A percentile compares a stretch with the other conserved stretches of the same genome.
Evolutionary conservation across 2,888 invertebrate species (phyloP).

Genomic region (Nezara viridula): DNA sequence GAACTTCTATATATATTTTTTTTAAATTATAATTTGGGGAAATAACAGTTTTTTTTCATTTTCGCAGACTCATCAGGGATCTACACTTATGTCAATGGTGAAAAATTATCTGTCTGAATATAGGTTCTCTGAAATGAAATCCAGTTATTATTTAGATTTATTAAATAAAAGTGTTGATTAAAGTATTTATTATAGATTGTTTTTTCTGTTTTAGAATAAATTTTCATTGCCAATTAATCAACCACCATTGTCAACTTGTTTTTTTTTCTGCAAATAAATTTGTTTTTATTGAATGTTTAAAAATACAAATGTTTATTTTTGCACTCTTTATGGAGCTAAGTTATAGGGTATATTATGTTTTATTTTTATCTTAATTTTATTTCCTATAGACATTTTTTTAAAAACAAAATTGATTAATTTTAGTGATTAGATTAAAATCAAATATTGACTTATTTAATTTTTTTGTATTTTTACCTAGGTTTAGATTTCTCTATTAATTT

Average conservation of each 20-base stretch:
- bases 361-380: too few species aligned
- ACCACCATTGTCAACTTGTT: background rate
- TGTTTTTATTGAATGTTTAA: too few species aligned
- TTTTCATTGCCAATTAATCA: background rate
- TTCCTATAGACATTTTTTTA: too few species aligned
- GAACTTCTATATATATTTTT: background rate
- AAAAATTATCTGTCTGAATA: slow-evolving; percentile 27
- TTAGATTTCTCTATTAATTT: too few species aligned
- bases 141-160: slow-evolving; percentile 16
- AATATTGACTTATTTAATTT: too few species aligned
- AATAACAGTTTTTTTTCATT: slow-evolving; percentile 34
- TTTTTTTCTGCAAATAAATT: background rate
- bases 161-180: background rate
- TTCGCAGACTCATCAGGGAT: slow-evolving; percentile 31
- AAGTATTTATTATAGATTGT: slow-evolving; percentile 9
- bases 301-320: too few species aligned
- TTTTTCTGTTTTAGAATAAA: slow-evolving; percentile 6
- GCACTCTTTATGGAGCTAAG: too few species aligned
- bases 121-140: slow-evolving; percentile 17
- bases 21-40: background rate
- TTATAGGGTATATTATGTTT: too few species aligned
- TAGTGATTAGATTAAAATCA: too few species aligned
- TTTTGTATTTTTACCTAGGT: too few species aligned
- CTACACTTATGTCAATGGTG: slow-evolving; percentile 30
- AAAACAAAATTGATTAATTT: too few species aligned